Base-by-base conservation (phyloP, 1,140 invertebrate species). In the Drosophila equinoxialis region DNA sequence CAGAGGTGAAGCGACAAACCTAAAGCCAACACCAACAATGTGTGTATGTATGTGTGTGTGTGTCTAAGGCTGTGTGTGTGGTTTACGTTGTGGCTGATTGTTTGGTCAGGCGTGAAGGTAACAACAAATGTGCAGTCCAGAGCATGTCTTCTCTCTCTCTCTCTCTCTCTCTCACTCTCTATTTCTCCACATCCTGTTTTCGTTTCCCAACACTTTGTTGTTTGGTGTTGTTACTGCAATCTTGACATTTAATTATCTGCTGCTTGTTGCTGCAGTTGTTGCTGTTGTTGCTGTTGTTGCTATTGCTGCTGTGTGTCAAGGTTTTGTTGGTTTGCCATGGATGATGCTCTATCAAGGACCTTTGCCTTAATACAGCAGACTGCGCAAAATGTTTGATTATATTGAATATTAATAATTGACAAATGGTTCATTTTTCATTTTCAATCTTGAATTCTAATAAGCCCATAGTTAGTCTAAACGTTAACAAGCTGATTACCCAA, bases 201-300 rank as follows among this genome's bases (percentile, higher is more conserved):
- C 17, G 17, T 17, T 17, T 17, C 1, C 17, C 11, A 11, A 33
- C 14, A 13, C 7, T 39, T 11, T 13, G 5, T n/a, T 62, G 33
- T 48, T 30, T 48, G 14, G 0, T 51, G 55, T 57, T 77, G 62
- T 71, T 60, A 71, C 65, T 81, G 65, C 63, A 81, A 45, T 81
- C 79, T 82, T 82, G 79, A 82, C 79, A 82, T 82, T 82, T 82
- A 81, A 82, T 82, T 81, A 82, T 82, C 79, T 71, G 68, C 64
- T 39, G 68, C 59, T 68, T 69, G 72, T 58, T 68, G 54, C 33
- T 54, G 66, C 17, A 41, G 61, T 33, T 62, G 35, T 7, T 63
- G 39, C 59, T 64, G 58, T 54, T 64, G 42, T 51, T 71, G 48
- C 41, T 67, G 39, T 41, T 26, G 23, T 26, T 26, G 23, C 30